Conservation (phyloP, 1,140 invertebrate species). For the Trypoxylus dichotomus region DNA sequence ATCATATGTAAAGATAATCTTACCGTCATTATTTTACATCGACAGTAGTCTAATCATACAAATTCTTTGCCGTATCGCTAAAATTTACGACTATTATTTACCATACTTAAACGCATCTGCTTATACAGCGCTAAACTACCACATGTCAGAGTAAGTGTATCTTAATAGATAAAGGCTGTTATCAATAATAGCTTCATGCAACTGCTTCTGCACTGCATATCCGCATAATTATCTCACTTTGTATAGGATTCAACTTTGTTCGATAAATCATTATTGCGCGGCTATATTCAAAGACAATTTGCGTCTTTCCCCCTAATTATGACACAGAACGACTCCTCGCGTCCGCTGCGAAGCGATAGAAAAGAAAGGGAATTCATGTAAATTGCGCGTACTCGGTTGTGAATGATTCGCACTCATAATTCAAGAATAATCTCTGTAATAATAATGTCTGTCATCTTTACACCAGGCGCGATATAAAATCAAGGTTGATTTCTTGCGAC, state of each 20-base stretch:
- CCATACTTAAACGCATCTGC: neutral
- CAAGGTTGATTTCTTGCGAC: too few species aligned
- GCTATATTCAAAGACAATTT: neutral
- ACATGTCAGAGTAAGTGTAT: neutral
- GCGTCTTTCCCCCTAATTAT: neutral
- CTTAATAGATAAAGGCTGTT: slow-evolving; percentile 10
- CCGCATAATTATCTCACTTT: neutral
- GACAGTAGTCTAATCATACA: too few species aligned
- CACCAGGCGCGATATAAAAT: neutral
- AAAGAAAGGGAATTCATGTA: slow-evolving; percentile 1
- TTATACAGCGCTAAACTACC: neutral
- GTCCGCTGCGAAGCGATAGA: neutral
- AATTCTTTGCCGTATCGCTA: neutral
- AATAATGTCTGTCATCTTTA: slow-evolving; percentile 2
- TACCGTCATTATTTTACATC: too few species aligned
- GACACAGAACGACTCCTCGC: neutral
- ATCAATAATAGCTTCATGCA: neutral
- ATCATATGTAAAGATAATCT: too few species aligned
- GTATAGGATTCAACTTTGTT: neutral
- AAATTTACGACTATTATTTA: neutral
- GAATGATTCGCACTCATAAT: neutral
- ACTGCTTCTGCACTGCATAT: neutral
- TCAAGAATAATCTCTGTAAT: slow-evolving; percentile 5
- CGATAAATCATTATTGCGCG: neutral
- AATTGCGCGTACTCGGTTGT: neutral